phyloP scores from a whole-genome alignment of 35 echinoderm and acorn worm genomes.

The Diadema setosum region DNA sequence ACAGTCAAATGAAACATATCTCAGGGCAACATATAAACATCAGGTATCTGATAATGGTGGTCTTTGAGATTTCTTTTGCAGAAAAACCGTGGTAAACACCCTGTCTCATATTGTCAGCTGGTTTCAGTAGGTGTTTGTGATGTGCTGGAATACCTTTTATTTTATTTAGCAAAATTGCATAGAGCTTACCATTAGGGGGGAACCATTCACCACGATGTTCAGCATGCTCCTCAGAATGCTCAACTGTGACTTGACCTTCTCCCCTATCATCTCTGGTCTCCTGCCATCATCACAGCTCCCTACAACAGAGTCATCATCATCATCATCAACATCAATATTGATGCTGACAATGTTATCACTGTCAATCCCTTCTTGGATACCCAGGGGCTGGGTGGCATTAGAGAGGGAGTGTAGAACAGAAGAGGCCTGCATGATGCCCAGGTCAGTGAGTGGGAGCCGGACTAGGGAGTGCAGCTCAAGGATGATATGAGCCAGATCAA shows the following conservation, averaged over 20 bases:
- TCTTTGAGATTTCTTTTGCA: too few relatives aligned
- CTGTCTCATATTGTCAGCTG: too few relatives aligned
- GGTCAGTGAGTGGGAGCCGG: not conserved
- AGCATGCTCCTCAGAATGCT: not conserved
- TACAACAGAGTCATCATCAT: not conserved
- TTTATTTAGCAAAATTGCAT: too few relatives aligned
- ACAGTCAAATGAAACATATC: too few relatives aligned
- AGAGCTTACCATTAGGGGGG: not conserved
- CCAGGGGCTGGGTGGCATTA: not conserved
- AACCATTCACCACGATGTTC: not conserved
- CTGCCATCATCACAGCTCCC: not conserved
- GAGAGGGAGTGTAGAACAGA: not conserved
- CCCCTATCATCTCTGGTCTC: not conserved
- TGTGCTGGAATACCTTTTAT: too few relatives aligned
- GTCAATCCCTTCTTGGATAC: not conserved
- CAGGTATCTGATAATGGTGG: too few relatives aligned
- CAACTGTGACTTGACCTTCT: slow-evolving; percentile 9
- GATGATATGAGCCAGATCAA: not conserved
- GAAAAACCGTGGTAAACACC: too few relatives aligned
- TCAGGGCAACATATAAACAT: too few relatives aligned
- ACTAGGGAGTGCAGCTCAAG: slow-evolving; percentile 11
- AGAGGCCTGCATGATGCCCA: not conserved
- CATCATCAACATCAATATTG: not conserved
- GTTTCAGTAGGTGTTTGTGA: too few relatives aligned
- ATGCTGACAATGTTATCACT: not conserved